A percentile compares a stretch with the other conserved stretches of the same genome.
phyloP scores from a whole-genome alignment of 2,888 invertebrate species.

The Stenichneumon culpator region DNA sequence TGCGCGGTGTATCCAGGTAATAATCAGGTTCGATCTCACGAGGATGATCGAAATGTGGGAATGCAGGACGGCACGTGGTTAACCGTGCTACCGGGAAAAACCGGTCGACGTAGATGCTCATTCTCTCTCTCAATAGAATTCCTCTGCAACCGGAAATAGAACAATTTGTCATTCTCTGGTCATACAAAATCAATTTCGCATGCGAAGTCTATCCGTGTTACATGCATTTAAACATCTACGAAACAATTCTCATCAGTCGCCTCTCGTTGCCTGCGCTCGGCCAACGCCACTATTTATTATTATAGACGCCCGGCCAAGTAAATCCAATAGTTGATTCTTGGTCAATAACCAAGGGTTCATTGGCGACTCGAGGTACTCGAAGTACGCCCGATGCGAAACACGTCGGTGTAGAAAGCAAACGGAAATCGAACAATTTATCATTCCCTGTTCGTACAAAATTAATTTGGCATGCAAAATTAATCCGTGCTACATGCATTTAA shows the following conservation, averaged over 20 bases:
- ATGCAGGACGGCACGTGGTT: constrained; percentile 47
- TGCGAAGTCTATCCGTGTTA: not conserved
- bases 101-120: constrained; percentile 42
- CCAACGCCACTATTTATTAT: not conserved
- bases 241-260: constrained; percentile 19
- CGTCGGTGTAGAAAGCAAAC: constrained; percentile 27
- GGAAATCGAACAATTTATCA: constrained; percentile 56
- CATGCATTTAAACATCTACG: not conserved
- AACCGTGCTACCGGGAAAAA: constrained; percentile 27
- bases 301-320: too few species aligned
- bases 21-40: constrained; percentile 38
- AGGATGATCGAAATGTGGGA: constrained; percentile 44
- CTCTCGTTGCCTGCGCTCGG: not conserved
- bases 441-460: constrained; percentile 7
- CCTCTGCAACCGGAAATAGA: constrained; percentile 50
- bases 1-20: constrained; percentile 19
- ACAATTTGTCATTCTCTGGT: constrained; percentile 47
- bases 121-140: constrained; percentile 13
- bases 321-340: not conserved
- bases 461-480: constrained; percentile 2
- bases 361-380: too few species aligned
- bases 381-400: too few species aligned
- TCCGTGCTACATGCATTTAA: not conserved
- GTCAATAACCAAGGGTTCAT: not conserved
- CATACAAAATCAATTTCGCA: constrained; percentile 3